Base-by-base conservation (phyloP, 2,888 invertebrate species). In the Agrochola lota region DNA sequence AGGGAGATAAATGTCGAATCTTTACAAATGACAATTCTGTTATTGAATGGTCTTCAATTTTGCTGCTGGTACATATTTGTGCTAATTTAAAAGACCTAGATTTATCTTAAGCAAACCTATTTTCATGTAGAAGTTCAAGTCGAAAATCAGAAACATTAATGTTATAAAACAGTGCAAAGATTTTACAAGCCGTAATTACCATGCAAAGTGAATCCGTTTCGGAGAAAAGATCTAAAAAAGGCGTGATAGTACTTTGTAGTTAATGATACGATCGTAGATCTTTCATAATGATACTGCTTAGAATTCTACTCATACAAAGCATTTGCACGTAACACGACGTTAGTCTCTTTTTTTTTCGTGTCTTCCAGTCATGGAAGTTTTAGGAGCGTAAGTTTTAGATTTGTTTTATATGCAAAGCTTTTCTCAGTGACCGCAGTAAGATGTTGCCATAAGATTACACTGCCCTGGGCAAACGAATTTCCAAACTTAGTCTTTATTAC, bases 131-230 rank as follows among this genome's bases (percentile, higher is more conserved):
- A 49, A 11, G 46, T 66, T 72, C 20, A 59, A 35, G 23, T 43
- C 55, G 46, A 71, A 69, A 57, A 35, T 11, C 12, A 23, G 43
- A 46, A 46, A 52, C 62, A 68, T 81, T 71, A 52, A 68, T 71
- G 43, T 62, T 43, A n/a, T 35, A 52, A 64, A 74, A 71, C 30
- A 71, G 67, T 63, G 26, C 35, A 71, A 76, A 62, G 30, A 57
- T 66, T 80, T 74, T 35, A 68, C 17, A 72, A 64, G 78, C 59
- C 43, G 40, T 78, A 83, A 82, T 83, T 74, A 78, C 71, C 59
- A 82, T 74, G 78, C 82, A 74, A 83, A 83, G 64, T 78, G 78
- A 60, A 83, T 79, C 72, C 72, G 60, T 83, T 83, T 69, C 84
- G 23, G 69, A 72, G 83, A 74, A 79, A 77, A 78, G 57, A 83